Base-by-base conservation (phyloP, 2,113 vertebrate genomes). In the Tyrannus savana region DNA sequence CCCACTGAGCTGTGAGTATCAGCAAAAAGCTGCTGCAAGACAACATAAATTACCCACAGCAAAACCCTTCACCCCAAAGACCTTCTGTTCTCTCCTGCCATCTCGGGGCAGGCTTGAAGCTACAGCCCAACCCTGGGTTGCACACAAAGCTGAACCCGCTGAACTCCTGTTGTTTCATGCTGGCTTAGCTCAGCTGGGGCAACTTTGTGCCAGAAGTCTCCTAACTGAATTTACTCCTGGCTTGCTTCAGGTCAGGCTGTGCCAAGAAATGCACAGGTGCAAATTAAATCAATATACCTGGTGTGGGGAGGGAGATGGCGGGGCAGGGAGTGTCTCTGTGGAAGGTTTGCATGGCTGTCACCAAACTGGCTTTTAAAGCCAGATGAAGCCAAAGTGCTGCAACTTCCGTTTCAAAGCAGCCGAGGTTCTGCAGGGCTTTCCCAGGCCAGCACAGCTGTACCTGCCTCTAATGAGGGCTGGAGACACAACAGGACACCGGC, bases 221-320 rank as follows among this genome's bases (percentile, higher is more conserved):
- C 83, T 69, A 37, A 85, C 63, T 69, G 90, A 90, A 85, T 92
- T 86, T 66, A 53, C 41, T 88, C 47, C 96, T 95, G 94, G 92
- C 95, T 84, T 49, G 60, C 73, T 2, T 13, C 2, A 2, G 47
- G 80, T 31, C 0, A 0, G 44, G 37, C 66, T 41, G 49, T 46
- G 87, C 94, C 95, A 96, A 95, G 59, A 89, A 94, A 82, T 10
- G 77, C 62, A 73, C 91, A 97, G 94, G 96, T 97, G 95, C 84
- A 91, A 95, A 95, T 95, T 82, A 89, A 93, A 94, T 84, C 91
- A 89, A 72, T 90, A 49, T 84, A 96, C 91, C 94, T 96, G 91
- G 89, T 5, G 58, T 47, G 56, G 77, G 59, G 68, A 47, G 37
- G 79, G 55, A 74, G 56, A 6, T 5, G 56, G 63, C 7, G 8